phyloP scores from a whole-genome alignment of 1,140 invertebrate species.

The Drosophila asahinai region DNA sequence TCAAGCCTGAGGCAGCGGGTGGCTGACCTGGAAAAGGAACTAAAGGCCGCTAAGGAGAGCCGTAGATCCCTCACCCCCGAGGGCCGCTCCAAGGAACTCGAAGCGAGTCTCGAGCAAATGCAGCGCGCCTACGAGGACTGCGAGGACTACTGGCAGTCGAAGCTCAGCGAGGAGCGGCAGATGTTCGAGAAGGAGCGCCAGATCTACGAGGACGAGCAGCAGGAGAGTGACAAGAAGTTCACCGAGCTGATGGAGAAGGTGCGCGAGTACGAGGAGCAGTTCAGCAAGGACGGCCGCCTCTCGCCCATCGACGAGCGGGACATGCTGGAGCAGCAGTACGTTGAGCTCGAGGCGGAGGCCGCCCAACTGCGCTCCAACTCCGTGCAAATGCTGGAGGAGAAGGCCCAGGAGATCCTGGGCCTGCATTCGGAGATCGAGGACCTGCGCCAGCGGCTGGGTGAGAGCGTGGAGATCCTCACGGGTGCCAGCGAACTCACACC shows the following conservation, averaged over 20 bases:
- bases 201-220: conserved; percentile 91
- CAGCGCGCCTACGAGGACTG: conserved; percentile 92
- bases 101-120: conserved; percentile 90
- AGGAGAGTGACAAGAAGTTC: conserved; percentile 91
- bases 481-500: conserved; percentile 73
- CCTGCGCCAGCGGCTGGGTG: conserved; percentile 73
- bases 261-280: conserved; percentile 92
- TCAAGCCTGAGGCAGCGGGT: conserved; percentile 63
- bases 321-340: conserved; percentile 90
- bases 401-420: conserved; percentile 86
- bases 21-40: conserved; percentile 64
- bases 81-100: conserved; percentile 88
- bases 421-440: conserved; percentile 86
- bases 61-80: conserved; percentile 65
- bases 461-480: conserved; percentile 80
- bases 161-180: conserved; percentile 91
- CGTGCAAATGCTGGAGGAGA: conserved; percentile 76
- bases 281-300: conserved; percentile 87
- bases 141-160: conserved; percentile 93
- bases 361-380: conserved; percentile 85
- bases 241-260: conserved; percentile 90
- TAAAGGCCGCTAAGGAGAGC: conserved; percentile 28
- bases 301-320: conserved; percentile 92
- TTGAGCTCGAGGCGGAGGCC: conserved; percentile 90
- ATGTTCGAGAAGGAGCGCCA: conserved; percentile 91